Conservation (phyloP, 64 coral and sea anemone genomes). For the Pocillopora verrucosa region DNA sequence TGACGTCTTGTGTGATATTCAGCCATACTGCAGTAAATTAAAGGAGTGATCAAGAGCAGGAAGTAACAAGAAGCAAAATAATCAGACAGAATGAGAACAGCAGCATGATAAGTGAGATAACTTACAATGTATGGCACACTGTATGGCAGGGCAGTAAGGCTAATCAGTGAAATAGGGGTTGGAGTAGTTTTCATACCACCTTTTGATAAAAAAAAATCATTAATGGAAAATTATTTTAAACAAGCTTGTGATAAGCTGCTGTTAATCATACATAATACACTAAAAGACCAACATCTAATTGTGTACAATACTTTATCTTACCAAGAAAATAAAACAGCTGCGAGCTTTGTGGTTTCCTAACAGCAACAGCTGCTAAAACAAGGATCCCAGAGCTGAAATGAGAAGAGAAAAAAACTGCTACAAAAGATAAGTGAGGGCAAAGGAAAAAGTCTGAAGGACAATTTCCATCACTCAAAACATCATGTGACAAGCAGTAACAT, state of each 20-base stretch:
- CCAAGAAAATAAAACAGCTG: conserved; percentile 59
- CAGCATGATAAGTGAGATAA: background rate
- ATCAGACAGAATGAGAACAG: background rate
- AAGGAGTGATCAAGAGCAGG: too few species aligned
- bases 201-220: background rate
- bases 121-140: conserved; percentile 6
- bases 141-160: conserved; percentile 3
- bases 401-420: background rate
- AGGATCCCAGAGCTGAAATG: conserved; percentile 35
- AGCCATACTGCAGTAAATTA: too few species aligned
- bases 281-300: background rate
- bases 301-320: background rate
- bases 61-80: too few species aligned
- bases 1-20: too few species aligned
- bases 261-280: background rate
- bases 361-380: conserved; percentile 58
- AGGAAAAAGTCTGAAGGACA: background rate
- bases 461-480: background rate
- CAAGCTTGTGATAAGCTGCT: background rate
- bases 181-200: background rate
- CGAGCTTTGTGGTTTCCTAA: conserved; percentile 23
- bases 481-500: background rate
- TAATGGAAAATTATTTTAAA: too few species aligned
- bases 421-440: background rate
- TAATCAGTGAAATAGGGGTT: background rate